Base-by-base conservation (phyloP, 2,888 invertebrate genomes). In the Merodon equestris region DNA sequence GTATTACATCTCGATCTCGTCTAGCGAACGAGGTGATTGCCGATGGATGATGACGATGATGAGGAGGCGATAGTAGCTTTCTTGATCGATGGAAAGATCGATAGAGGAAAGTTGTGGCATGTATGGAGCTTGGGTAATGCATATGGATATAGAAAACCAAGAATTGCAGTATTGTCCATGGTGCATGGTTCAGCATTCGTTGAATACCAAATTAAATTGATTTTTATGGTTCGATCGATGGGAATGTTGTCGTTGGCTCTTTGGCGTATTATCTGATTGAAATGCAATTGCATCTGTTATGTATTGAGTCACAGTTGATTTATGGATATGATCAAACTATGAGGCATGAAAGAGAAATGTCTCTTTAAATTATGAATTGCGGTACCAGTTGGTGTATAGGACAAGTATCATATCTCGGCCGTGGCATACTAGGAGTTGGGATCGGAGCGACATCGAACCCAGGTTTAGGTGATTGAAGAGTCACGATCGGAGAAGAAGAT, bases 11-110 rank as follows among this genome's bases (percentile, higher is more conserved):
- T 27, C 27, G 27, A 27, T 27, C 27, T 72, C 72, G 47, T 42
- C 67, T 72, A 72, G 57, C 57, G 67, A 68, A 72, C 67, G 44
- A 72, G 67, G 67, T 67, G 72, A 72, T 72, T 77, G 77, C 47
- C 61, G 76, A 77, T 66, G 50, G 27, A 27, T 27, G 27, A 27
- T 27, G 27, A n/a, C n/a, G 58, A 53, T 56, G 67, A 54, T 63
- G 56, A 57, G 53, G 66, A 71, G 72, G 72, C 19, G 51, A 64
- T 64, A 53, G 36, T 14, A 44, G 54, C 54, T 66, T 48, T 48
- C n/a, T 42, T 60, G 66, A 73, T 66, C 51, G 67, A 67, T 72
- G 19, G 42, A 67, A 67, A 72, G 66, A 72, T 72, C 66, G 60
- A 58, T 77, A 44, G 61, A 73, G 45, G 77, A 77, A 72, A 77